Conservation (phyloP, 2,888 invertebrate genomes). For the Spisula solida region DNA sequence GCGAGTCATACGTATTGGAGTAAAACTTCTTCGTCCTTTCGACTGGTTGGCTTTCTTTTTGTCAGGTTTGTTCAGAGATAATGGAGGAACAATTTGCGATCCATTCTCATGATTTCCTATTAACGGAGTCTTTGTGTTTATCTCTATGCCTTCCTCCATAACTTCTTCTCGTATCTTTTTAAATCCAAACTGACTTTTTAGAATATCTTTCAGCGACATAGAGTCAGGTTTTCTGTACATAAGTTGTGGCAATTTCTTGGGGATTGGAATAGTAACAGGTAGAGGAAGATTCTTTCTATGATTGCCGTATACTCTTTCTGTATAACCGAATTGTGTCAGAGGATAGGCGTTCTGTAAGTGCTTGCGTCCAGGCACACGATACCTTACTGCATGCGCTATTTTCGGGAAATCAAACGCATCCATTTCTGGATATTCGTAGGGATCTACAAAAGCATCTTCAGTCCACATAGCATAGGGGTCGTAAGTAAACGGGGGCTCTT, state of each 20-base stretch:
- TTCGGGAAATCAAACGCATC: slow-evolving; percentile 63
- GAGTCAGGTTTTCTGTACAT: slow-evolving; percentile 57
- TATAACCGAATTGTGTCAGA: slow-evolving; percentile 59
- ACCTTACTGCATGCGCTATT: slow-evolving; percentile 54
- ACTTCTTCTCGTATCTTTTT: slow-evolving; percentile 18
- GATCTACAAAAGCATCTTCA: slow-evolving; percentile 41
- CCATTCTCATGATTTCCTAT: neutral
- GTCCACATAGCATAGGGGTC: slow-evolving; percentile 53
- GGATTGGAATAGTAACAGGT: slow-evolving; percentile 51
- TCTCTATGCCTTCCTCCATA: slow-evolving; percentile 38
- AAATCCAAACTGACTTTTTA: slow-evolving; percentile 48
- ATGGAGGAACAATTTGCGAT: slow-evolving; percentile 11
- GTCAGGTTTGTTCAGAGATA: slow-evolving; percentile 23
- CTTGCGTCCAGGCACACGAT: slow-evolving; percentile 60
- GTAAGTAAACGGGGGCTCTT: slow-evolving; percentile 58
- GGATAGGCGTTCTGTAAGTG: slow-evolving; percentile 65
- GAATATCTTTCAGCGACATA: slow-evolving; percentile 33
- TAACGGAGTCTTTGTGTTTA: slow-evolving; percentile 23
- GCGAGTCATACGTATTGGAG: slow-evolving; percentile 8
- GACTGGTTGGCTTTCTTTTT: slow-evolving; percentile 14
- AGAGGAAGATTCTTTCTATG: slow-evolving; percentile 53
- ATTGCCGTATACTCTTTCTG: slow-evolving; percentile 36
- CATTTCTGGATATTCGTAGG: slow-evolving; percentile 48
- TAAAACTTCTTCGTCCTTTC: neutral
- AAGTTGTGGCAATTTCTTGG: slow-evolving; percentile 62